These are phyloP conservation scores for Myotis brandtii DNA, from an alignment of 2,113 vertebrate species.

Conservation along the genomic window DNA sequence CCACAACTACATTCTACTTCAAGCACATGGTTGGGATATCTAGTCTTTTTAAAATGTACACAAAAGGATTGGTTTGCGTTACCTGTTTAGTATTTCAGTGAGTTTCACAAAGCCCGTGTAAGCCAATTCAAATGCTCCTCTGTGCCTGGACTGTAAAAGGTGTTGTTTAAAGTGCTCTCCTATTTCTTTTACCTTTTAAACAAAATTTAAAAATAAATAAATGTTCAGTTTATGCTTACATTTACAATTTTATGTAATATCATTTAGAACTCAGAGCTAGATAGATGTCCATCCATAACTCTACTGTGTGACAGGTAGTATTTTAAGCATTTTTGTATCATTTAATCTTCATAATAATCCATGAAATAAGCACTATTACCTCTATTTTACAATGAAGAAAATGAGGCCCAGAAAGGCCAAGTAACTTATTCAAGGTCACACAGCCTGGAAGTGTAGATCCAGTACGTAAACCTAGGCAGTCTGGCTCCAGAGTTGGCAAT, in stretches of 20 bases:
- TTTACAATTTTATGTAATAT: not conserved
- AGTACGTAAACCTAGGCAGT: not conserved
- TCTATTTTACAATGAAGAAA: not conserved
- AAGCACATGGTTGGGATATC: not conserved
- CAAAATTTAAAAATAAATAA: constrained; percentile 41
- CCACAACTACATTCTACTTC: constrained; percentile 43
- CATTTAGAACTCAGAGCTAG: not conserved
- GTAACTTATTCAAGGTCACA: not conserved
- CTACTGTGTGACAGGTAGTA: not conserved
- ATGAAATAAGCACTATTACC: constrained; percentile 1
- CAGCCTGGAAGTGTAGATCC: not conserved
- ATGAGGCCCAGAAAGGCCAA: not conserved
- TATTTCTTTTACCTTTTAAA: constrained; percentile 92
- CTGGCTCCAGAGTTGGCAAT: not conserved
- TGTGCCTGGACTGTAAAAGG: constrained; percentile 96
- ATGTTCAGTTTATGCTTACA: not conserved
- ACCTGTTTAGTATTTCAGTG: constrained; percentile 95
- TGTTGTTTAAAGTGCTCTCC: constrained; percentile 96
- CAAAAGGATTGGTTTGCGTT: constrained; percentile 70
- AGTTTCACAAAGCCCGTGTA: constrained; percentile 97
- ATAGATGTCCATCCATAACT: not conserved
- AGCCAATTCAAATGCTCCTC: constrained; percentile 97
- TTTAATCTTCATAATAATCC: constrained; percentile 20
- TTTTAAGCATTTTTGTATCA: constrained; percentile 38
- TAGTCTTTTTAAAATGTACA: constrained; percentile 44